A percentile compares a stretch with the other conserved stretches of the same genome.
Evolutionary conservation across 2,113 vertebrate genomes (phyloP).

Genomic region (Emydura subglobosa): DNA sequence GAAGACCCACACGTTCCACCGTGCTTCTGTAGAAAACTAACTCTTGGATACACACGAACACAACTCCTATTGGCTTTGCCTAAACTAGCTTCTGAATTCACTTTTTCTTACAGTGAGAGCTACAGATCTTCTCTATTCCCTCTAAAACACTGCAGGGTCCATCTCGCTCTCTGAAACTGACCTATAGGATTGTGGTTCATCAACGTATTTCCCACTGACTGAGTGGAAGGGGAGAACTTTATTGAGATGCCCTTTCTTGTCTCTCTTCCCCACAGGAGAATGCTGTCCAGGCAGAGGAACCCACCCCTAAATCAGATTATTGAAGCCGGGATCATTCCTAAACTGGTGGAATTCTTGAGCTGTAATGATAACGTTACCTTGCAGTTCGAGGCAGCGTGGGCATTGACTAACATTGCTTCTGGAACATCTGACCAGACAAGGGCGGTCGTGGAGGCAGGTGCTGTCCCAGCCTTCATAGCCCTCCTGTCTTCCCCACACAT

Average conservation of each 20-base stretch:
- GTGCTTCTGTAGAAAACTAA: neutral
- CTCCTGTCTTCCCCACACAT: conserved; percentile 86
- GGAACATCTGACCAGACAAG: conserved; percentile 89
- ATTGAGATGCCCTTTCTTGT: neutral
- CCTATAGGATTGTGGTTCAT: neutral
- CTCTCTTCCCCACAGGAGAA: conserved; percentile 76
- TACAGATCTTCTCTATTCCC: neutral
- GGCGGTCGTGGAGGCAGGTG: conserved; percentile 88
- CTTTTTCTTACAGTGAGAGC: neutral
- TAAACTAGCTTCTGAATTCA: neutral
- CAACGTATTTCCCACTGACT: neutral
- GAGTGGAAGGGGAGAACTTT: neutral
- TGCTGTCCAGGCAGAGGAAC: conserved; percentile 87
- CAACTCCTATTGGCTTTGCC: neutral
- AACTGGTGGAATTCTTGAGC: conserved; percentile 87
- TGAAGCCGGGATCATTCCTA: conserved; percentile 84
- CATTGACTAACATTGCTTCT: conserved; percentile 92
- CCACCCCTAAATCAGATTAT: conserved; percentile 86
- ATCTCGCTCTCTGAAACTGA: neutral
- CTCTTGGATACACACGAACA: neutral
- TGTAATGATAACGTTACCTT: conserved; percentile 74
- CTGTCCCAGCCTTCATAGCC: conserved; percentile 84
- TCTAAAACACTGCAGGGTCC: neutral
- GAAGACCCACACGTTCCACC: neutral
- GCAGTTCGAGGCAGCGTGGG: conserved; percentile 95